A percentile compares a stretch with the other conserved stretches of the same genome.
phyloP scores from a whole-genome alignment of 2,888 invertebrate genomes.

The Cephus pygmeus region DNA sequence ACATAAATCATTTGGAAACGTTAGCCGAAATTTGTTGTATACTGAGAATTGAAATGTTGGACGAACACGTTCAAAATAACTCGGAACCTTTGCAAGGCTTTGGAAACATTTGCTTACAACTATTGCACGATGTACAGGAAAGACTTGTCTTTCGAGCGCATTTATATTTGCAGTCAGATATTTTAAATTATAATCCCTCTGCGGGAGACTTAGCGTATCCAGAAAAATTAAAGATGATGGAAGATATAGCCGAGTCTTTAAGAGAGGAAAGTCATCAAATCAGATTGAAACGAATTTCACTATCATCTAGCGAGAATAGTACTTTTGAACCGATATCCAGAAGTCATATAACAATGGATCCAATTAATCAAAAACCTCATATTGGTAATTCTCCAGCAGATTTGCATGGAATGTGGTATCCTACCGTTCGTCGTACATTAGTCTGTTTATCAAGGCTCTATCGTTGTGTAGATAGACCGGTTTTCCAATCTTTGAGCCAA shows the following conservation, averaged over 20 bases:
- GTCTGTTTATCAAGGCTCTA: conserved; percentile 93
- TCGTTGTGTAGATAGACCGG: conserved; percentile 92
- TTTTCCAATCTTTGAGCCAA: conserved; percentile 96
- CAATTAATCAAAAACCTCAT: conserved; percentile 54
- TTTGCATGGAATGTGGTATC: conserved; percentile 99
- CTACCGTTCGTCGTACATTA: conserved; percentile 93
- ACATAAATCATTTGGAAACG: conserved; percentile 97
- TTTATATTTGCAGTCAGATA: conserved; percentile 92
- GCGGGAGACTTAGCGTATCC: conserved; percentile 98
- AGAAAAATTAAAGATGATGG: conserved; percentile 98
- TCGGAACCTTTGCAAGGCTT: conserved; percentile 81
- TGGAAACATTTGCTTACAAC: conserved; percentile 80
- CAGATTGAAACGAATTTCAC: conserved; percentile 55
- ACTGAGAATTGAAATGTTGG: conserved; percentile 89
- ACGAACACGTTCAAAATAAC: conserved; percentile 88
- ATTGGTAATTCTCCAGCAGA: conserved; percentile 86
- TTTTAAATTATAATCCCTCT: conserved; percentile 88
- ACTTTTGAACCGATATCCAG: conserved; percentile 48
- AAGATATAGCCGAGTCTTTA: conserved; percentile 70
- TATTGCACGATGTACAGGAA: conserved; percentile 95
- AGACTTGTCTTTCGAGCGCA: conserved; percentile 95
- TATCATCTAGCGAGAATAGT: conserved; percentile 53
- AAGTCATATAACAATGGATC: conserved; percentile 48
- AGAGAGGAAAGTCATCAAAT: conserved; percentile 57
- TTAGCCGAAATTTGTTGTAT: conserved; percentile 96